Percentiles rank a stretch among this genome's conserved stretches.
phyloP scores from a whole-genome alignment of 2,113 vertebrate genomes.

The Cyanocitta stelleri region DNA sequence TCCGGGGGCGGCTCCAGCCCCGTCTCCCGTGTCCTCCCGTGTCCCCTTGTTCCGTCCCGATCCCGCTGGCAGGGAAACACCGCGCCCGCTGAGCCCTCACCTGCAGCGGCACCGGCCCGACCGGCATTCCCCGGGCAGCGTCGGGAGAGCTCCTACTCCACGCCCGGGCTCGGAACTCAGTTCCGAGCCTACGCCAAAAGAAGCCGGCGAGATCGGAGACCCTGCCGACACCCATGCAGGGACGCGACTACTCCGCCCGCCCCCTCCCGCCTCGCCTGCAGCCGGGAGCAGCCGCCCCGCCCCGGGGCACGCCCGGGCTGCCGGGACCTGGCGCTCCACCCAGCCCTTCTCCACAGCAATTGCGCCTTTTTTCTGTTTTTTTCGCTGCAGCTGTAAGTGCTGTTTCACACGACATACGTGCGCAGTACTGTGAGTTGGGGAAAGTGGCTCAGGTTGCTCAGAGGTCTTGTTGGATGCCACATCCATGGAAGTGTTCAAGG shows the following conservation, averaged over 20 bases:
- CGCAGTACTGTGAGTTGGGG: fast-evolving
- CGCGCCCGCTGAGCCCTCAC: not conserved
- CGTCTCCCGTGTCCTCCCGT: no score
- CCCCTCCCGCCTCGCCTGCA: not conserved
- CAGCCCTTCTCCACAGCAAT: fast-evolving
- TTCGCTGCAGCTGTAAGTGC: not conserved
- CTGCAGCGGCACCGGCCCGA: not conserved
- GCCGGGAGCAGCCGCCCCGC: not conserved
- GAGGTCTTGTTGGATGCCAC: not conserved
- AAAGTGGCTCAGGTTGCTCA: not conserved
- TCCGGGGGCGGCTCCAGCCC: not conserved
- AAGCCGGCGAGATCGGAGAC: no score
- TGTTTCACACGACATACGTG: fast-evolving
- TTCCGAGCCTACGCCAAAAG: no score
- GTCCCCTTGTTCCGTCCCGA: not conserved
- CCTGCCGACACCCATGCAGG: not conserved
- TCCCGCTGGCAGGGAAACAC: not conserved
- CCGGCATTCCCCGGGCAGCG: not conserved
- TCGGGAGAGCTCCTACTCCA: not conserved
- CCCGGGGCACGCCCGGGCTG: not conserved
- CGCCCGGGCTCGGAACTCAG: no score
- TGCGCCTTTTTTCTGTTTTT: no score
- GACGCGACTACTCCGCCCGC: not conserved
- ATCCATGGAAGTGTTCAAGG: not conserved
- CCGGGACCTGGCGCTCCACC: not conserved